These are phyloP conservation scores for Cygnus buccinator DNA, from an alignment of 2,113 vertebrate genomes.

Conservation along the genomic window DNA sequence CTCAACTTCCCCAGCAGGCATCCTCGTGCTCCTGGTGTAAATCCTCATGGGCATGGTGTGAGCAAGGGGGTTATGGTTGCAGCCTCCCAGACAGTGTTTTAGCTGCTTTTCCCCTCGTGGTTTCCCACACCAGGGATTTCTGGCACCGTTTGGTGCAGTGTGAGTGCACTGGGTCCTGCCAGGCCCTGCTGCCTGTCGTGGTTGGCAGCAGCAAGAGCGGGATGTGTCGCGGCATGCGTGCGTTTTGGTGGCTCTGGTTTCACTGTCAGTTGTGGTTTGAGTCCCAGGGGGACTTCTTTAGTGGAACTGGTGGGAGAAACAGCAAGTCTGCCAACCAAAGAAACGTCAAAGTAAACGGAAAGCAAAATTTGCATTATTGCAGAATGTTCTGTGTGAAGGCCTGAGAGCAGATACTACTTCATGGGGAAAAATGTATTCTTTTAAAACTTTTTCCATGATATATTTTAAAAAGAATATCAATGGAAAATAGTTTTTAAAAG, in stretches of 20 bases:
- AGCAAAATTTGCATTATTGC: not conserved
- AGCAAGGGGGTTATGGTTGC: not conserved
- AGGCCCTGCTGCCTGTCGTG: rapidly evolving
- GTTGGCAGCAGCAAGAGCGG: rapidly evolving
- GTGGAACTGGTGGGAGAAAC: not conserved
- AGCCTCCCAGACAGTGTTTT: not conserved
- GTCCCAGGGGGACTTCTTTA: not conserved
- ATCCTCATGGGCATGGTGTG: not conserved
- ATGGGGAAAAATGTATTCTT: not conserved
- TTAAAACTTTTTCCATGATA: rapidly evolving
- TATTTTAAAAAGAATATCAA: not conserved
- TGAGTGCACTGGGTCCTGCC: not conserved
- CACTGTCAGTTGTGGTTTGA: not conserved
- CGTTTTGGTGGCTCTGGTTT: not conserved
- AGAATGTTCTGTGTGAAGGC: not conserved
- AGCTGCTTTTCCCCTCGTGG: not conserved
- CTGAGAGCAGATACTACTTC: not conserved
- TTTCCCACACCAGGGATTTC: not conserved
- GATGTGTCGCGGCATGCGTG: rapidly evolving
- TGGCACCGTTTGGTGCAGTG: not conserved
- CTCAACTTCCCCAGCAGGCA: rapidly evolving
- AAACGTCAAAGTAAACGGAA: not conserved
- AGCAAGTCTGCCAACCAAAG: not conserved
- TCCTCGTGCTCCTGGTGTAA: rapidly evolving
- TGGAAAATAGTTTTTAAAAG: not conserved